A percentile compares a stretch with the other conserved stretches of the same genome.
These are phyloP conservation scores for Cataglyphis hispanica DNA, from an alignment of 1,140 invertebrate genomes.

Conservation along the genomic window DNA sequence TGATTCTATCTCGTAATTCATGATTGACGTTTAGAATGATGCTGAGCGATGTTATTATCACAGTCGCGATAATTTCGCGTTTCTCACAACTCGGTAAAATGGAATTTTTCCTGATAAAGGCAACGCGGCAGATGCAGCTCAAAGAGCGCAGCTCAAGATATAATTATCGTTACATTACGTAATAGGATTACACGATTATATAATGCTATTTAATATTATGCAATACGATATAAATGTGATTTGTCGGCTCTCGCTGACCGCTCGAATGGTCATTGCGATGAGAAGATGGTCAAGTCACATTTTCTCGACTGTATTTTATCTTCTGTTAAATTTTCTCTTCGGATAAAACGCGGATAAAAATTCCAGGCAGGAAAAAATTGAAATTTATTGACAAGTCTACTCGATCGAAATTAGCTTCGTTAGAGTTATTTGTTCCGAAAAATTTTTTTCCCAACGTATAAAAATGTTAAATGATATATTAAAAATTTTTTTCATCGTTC, in stretches of 20 bases:
- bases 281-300: not conserved
- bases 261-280: not conserved
- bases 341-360: not conserved
- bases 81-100: conserved; percentile 1
- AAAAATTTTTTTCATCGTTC: not conserved
- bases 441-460: not conserved
- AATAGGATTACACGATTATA: conserved; percentile 30
- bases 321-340: not conserved
- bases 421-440: not conserved
- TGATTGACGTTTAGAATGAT: conserved; percentile 6
- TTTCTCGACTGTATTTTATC: conserved; percentile 3
- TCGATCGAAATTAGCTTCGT: not conserved
- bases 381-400: not conserved
- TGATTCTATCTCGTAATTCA: conserved; percentile 12
- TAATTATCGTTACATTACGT: conserved; percentile 47
- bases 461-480: not conserved
- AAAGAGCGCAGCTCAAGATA: conserved; percentile 27
- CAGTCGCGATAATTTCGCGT: not conserved
- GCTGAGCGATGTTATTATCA: conserved; percentile 3
- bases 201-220: conserved; percentile 30
- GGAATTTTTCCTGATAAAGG: not conserved
- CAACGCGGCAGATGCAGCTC: conserved; percentile 4
- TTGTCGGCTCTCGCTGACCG: conserved; percentile 2
- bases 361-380: not conserved
- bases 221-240: not conserved